Evolutionary conservation across 2,113 vertebrate genomes (phyloP).

Genomic region (Ceuthmochares aereus): DNA sequence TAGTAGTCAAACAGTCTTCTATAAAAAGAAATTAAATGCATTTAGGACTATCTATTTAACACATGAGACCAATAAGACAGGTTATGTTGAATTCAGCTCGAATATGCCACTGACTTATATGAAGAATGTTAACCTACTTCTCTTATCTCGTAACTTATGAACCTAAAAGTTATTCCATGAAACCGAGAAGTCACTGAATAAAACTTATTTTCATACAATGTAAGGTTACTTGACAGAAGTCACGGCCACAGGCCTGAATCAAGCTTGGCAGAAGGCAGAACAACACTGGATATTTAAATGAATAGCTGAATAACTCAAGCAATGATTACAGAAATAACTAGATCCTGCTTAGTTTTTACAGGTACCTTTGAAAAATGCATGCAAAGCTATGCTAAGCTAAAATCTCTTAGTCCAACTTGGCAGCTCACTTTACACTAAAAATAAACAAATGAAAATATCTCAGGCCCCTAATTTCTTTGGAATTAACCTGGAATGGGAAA

Average conservation of each 20-base stretch:
- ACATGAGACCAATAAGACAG: not conserved
- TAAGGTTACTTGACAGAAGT: not conserved
- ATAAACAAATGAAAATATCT: slow-evolving; percentile 23
- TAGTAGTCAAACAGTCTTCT: not conserved
- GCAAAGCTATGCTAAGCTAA: not conserved
- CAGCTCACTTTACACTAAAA: slow-evolving; percentile 25
- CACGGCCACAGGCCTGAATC: not conserved
- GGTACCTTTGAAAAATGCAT: not conserved
- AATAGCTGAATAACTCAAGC: not conserved
- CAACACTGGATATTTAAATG: not conserved
- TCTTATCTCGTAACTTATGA: not conserved
- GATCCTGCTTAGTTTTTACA: not conserved
- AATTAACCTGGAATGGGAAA: slow-evolving; percentile 30
- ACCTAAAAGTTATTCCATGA: not conserved
- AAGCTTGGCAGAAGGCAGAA: not conserved
- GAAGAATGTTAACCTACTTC: not conserved
- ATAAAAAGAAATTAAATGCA: not conserved
- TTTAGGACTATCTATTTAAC: not conserved
- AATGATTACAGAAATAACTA: not conserved
- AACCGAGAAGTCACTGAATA: not conserved
- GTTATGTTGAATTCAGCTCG: not conserved
- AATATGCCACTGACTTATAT: not conserved
- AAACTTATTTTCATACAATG: not conserved
- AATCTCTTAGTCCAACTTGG: not conserved
- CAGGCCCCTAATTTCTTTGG: not conserved